phyloP scores from a whole-genome alignment of 2,888 invertebrate species.

The Eucera pruinosa region DNA sequence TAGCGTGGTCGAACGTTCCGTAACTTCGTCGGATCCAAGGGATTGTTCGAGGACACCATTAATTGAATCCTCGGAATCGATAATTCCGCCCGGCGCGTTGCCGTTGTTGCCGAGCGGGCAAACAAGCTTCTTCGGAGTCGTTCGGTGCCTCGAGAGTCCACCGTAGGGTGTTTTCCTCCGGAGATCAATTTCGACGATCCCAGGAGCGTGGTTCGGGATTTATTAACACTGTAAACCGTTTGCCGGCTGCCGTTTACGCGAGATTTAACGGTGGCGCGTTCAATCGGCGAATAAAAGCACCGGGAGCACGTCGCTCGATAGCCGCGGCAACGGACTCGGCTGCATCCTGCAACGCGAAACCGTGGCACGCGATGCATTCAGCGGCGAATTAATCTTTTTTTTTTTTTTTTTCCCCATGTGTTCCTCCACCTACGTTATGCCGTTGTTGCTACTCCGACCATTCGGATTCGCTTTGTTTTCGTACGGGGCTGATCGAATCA shows the following conservation, averaged over 20 bases:
- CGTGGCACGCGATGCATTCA: constrained; percentile 22
- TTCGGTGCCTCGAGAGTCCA: constrained; percentile 14
- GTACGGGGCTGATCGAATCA: constrained; percentile 52
- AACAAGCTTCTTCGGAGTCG: constrained; percentile 20
- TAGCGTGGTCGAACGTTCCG: constrained; percentile 29
- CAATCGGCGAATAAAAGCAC: constrained; percentile 38
- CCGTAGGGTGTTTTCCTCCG: constrained; percentile 14
- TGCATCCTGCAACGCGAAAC: constrained; percentile 3
- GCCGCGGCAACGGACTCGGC: neutral
- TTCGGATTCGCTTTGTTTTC: constrained; percentile 42
- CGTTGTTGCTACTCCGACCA: neutral
- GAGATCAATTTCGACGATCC: constrained; percentile 57
- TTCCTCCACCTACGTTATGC: neutral
- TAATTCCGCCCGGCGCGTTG: neutral
- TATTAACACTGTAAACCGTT: constrained; percentile 39
- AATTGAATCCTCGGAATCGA: constrained; percentile 58
- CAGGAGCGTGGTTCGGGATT: constrained; percentile 18
- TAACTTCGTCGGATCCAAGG: constrained; percentile 13
- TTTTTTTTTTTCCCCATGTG: constrained; percentile 8
- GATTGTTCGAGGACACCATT: constrained; percentile 40
- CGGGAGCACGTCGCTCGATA: constrained; percentile 10
- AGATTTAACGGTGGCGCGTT: constrained; percentile 31
- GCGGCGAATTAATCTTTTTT: constrained; percentile 15
- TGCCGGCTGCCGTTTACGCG: constrained; percentile 13
- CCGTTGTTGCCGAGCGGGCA: neutral